Percentiles rank a stretch among this genome's conserved stretches.
These are phyloP conservation scores for Balaenoptera acutorostrata DNA, from an alignment of 2,113 vertebrate species.

Conservation along the genomic window DNA sequence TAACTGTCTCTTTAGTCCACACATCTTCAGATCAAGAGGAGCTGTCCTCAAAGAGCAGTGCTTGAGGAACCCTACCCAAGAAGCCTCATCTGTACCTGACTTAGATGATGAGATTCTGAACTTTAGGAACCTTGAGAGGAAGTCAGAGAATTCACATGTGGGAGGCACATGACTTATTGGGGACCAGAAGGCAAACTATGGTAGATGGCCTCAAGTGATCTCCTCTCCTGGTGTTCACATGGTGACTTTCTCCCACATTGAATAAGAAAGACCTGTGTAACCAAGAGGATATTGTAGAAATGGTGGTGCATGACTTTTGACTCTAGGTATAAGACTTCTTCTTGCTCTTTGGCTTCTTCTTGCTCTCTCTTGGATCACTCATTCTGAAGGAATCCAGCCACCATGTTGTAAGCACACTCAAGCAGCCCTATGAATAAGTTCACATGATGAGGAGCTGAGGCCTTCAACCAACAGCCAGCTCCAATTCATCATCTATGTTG, in stretches of 20 bases:
- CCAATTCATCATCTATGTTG: fast-evolving
- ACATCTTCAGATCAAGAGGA: neutral
- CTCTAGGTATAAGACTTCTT: neutral
- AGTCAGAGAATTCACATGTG: neutral
- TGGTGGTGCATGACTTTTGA: neutral
- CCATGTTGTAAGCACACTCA: neutral
- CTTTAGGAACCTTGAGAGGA: neutral
- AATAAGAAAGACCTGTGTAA: neutral
- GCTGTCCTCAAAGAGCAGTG: neutral
- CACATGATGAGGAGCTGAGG: neutral
- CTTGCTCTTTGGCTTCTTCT: neutral
- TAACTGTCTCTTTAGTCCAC: neutral
- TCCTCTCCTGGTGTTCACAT: neutral
- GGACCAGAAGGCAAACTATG: neutral
- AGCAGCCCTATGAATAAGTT: neutral
- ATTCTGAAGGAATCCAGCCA: neutral
- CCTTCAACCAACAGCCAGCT: neutral
- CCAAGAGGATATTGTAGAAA: neutral
- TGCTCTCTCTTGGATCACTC: neutral
- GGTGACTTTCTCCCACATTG: neutral
- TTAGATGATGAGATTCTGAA: neutral
- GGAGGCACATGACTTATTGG: neutral
- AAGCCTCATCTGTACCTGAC: neutral
- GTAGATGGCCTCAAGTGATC: too few species aligned
- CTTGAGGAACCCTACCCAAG: neutral